Conservation (phyloP, 1,140 invertebrate genomes). For the Rhynchophorus ferrugineus region DNA sequence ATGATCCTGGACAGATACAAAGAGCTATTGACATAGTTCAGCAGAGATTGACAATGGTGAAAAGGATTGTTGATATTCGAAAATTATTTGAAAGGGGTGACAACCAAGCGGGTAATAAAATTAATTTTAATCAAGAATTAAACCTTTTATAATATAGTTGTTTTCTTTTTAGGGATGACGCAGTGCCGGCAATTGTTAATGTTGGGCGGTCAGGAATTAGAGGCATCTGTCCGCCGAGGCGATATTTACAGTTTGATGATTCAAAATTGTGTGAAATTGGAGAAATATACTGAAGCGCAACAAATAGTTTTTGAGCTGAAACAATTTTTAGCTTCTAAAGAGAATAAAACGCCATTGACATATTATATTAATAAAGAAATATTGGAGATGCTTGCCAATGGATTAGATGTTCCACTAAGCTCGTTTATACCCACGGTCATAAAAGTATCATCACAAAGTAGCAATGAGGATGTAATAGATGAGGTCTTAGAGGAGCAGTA, state of each 20-base stretch:
- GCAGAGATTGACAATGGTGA: constrained; percentile 50
- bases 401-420: constrained; percentile 31
- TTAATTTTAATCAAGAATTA: neutral
- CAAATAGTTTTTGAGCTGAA: constrained; percentile 34
- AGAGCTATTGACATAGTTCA: constrained; percentile 54
- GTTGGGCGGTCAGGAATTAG: constrained; percentile 43
- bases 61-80: constrained; percentile 57
- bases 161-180: constrained; percentile 41
- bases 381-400: constrained; percentile 35
- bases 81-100: constrained; percentile 44
- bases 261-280: constrained; percentile 43
- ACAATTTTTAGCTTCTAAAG: constrained; percentile 28
- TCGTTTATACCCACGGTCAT: constrained; percentile 27
- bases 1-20: constrained; percentile 45
- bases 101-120: constrained; percentile 35
- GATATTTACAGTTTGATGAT: constrained; percentile 50
- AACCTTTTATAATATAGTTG: neutral
- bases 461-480: constrained; percentile 32
- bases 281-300: constrained; percentile 38
- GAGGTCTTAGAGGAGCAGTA: constrained; percentile 33
- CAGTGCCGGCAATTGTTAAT: constrained; percentile 51
- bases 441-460: constrained; percentile 15
- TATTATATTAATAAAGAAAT: constrained; percentile 38
- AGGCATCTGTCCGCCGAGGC: constrained; percentile 47
- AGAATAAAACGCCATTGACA: constrained; percentile 31